Evolutionary conservation across 1,140 invertebrate genomes (phyloP), one percentile per base, ranked within the genome.

Genomic region (Mya arenaria): DNA sequence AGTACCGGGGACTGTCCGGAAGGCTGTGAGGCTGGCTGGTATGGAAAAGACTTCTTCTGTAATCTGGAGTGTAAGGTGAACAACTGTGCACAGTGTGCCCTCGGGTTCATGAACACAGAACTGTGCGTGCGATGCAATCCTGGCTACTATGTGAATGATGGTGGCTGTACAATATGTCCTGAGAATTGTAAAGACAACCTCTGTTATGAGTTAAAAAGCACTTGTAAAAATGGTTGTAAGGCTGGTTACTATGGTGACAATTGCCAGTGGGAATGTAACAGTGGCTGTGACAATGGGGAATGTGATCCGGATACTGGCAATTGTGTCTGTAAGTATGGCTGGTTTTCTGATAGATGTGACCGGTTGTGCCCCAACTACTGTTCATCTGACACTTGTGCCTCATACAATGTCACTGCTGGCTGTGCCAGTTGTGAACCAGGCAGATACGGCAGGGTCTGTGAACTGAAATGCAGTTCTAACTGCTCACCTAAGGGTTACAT

Each of bases 11-110:
- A 63, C 23, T 75, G 73, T 75, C n/a, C 41, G 19, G 62, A 39
- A 0, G 73, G 73, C 13, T 75, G 73, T 34, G 15, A 75, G 36
- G 23, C 58, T 13, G 73, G 73, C 13, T 75, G 60, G 58, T 75
- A 62, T 75, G 73, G 73, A n/a, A 25, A 63, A 25, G 58, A 30
- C 32, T 65, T 62, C 52, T 58, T 19, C 4, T 75, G 73, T 28
- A 30, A 75, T 39, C 25, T 36, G 23, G 17, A 30, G 1, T 75
- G 73, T 48, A 44, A 36, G 3, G n/a, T 75, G 63, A 30, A 36
- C 23, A 17, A 75, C 17, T 75, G 73, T 65, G 30, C 25, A 17
- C 25, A 25, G 17, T 75, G 73, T 52, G 36, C 73, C 0, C 41
- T 75, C 1, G 63, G 37, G 32, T 75, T 62, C 44, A 23, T 48